Evolutionary conservation across 1,140 invertebrate species (phyloP).

Genomic region (Solenopsis invicta): DNA sequence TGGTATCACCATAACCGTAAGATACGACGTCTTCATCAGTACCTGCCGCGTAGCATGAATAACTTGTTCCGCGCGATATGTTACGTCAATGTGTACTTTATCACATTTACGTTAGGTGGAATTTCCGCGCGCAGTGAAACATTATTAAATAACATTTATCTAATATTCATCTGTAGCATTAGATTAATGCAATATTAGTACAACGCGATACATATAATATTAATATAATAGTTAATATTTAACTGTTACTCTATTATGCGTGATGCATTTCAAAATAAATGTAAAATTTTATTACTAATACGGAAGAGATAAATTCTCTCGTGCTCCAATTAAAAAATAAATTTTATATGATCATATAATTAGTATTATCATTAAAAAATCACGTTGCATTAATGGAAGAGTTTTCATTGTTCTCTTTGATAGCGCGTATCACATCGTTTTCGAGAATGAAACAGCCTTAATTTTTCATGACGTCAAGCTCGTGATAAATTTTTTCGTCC

Average conservation of each 20-base stretch:
- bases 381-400: neutral
- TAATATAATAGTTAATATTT: constrained; percentile 5
- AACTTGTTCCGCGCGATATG: neutral
- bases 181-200: neutral
- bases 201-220: neutral
- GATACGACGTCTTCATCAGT: constrained; percentile 37
- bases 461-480: neutral
- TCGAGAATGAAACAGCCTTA: neutral
- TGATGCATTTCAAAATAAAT: neutral
- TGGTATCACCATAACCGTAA: constrained; percentile 37
- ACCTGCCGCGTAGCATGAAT: constrained; percentile 34
- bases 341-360: neutral
- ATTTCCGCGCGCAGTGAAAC: neutral
- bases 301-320: neutral
- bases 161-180: neutral
- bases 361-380: neutral
- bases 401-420: neutral
- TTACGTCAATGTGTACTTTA: constrained; percentile 9
- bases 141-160: neutral
- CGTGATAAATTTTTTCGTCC: neutral
- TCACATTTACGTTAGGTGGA: neutral
- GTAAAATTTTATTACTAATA: neutral
- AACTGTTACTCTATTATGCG: neutral
- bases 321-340: neutral
- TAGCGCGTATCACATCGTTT: neutral